Percentiles rank a stretch among this genome's conserved stretches.
Evolutionary conservation across 2,797 vertebrate species (phyloP).

Genomic region (Heliangelus exortis): DNA sequence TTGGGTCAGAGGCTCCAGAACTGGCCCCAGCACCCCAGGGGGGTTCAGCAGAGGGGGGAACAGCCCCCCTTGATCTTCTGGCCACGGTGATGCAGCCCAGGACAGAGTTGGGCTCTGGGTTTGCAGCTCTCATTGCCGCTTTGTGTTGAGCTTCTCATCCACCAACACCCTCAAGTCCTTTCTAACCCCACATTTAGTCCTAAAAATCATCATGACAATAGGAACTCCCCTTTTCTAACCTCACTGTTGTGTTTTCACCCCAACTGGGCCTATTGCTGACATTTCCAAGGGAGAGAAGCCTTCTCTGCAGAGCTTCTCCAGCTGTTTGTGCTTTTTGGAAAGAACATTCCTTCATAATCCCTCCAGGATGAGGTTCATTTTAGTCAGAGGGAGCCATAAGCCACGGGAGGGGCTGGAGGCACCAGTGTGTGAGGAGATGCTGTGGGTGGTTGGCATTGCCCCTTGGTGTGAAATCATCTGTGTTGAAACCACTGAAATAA

Average conservation of each 20-base stretch:
- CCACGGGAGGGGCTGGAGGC: not conserved
- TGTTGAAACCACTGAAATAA: not conserved
- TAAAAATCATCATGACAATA: not conserved
- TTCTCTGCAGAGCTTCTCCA: not conserved
- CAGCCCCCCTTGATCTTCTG: too few species aligned
- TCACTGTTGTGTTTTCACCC: not conserved
- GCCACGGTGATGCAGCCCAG: too few species aligned
- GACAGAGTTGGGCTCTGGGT: too few species aligned
- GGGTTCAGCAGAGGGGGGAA: too few species aligned
- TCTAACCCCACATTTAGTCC: not conserved
- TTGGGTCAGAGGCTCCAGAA: too few species aligned
- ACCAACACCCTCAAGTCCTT: too few species aligned
- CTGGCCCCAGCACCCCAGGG: too few species aligned
- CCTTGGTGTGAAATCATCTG: accelerated
- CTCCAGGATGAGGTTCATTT: not conserved
- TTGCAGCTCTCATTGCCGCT: too few species aligned
- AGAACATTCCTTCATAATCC: not conserved
- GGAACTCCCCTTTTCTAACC: not conserved
- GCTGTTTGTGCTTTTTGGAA: not conserved
- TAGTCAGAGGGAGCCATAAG: not conserved
- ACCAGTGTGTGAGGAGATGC: not conserved
- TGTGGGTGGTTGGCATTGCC: not conserved
- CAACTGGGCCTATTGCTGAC: not conserved
- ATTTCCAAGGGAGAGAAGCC: not conserved
- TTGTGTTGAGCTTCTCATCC: too few species aligned